These are phyloP conservation scores for Conus ventricosus DNA, from an alignment of 1,140 invertebrate species.

Conservation along the genomic window DNA sequence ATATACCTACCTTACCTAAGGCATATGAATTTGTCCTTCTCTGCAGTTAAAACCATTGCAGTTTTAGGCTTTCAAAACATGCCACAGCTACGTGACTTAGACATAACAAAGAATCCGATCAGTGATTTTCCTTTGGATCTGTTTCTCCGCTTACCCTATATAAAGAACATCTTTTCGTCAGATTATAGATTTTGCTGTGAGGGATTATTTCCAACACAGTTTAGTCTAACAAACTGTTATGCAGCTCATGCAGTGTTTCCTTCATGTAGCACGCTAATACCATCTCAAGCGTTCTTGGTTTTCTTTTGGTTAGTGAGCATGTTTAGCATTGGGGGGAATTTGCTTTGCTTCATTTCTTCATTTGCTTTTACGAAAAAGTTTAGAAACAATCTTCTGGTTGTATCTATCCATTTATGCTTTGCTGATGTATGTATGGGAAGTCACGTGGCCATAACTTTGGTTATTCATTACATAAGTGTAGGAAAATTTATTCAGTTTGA, in stretches of 20 bases:
- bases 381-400: neutral
- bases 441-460: slow-evolving; percentile 48
- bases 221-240: slow-evolving; percentile 40
- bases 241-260: slow-evolving; percentile 44
- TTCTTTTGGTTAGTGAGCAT: slow-evolving; percentile 45
- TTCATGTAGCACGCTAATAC: slow-evolving; percentile 50
- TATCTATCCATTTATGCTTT: slow-evolving; percentile 63
- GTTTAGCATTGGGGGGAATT: slow-evolving; percentile 46
- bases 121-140: slow-evolving; percentile 18
- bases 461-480: slow-evolving; percentile 49
- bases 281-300: slow-evolving; percentile 30
- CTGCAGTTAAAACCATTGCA: neutral
- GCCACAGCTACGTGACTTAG: neutral
- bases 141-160: slow-evolving; percentile 34
- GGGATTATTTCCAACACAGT: neutral
- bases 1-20: slow-evolving; percentile 13
- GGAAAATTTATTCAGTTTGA: neutral
- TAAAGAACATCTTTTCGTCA: slow-evolving; percentile 40
- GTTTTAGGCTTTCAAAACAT: neutral
- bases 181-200: slow-evolving; percentile 49
- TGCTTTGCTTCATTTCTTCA: slow-evolving; percentile 41
- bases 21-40: neutral
- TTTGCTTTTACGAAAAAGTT: neutral
- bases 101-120: neutral
- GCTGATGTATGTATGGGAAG: slow-evolving; percentile 60